phyloP scores from a whole-genome alignment of 1,140 invertebrate genomes.

The Lucilia sericata region DNA sequence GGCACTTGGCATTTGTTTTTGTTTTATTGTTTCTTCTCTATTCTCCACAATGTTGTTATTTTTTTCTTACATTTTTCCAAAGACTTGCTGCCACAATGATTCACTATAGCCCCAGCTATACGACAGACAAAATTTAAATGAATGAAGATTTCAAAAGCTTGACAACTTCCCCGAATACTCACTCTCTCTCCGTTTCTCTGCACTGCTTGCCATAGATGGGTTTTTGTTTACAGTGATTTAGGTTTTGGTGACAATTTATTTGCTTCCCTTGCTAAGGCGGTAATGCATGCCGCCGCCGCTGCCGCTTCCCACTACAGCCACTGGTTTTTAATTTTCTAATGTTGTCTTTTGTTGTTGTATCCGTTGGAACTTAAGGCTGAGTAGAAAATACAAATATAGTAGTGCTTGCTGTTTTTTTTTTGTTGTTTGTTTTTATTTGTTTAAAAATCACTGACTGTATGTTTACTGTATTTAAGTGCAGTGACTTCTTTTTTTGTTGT shows the following conservation, averaged over 20 bases:
- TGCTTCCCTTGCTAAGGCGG: not conserved
- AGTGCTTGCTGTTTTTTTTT: too few relatives aligned
- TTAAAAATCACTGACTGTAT: not conserved
- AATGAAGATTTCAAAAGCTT: not conserved
- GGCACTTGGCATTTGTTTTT: not conserved
- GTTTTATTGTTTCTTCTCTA: not conserved
- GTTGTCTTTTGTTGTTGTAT: not conserved
- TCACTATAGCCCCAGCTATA: too few relatives aligned
- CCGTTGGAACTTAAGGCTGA: not conserved
- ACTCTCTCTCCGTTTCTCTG: too few relatives aligned
- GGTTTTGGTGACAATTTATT: constrained; percentile 28
- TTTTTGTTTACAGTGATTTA: not conserved
- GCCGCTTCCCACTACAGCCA: not conserved
- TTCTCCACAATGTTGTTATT: too few relatives aligned
- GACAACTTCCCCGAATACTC: not conserved
- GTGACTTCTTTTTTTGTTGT: not conserved
- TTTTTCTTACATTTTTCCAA: too few relatives aligned
- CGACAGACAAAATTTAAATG: not conserved
- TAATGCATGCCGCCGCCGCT: not conserved
- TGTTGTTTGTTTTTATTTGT: not conserved
- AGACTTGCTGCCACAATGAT: too few relatives aligned
- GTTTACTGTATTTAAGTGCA: constrained; percentile 16
- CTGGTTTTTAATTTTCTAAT: constrained; percentile 10
- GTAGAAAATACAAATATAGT: not conserved
- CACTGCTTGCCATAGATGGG: not conserved